Conservation (phyloP, 2,113 vertebrate species). For the Callocephalon fimbriatum region DNA sequence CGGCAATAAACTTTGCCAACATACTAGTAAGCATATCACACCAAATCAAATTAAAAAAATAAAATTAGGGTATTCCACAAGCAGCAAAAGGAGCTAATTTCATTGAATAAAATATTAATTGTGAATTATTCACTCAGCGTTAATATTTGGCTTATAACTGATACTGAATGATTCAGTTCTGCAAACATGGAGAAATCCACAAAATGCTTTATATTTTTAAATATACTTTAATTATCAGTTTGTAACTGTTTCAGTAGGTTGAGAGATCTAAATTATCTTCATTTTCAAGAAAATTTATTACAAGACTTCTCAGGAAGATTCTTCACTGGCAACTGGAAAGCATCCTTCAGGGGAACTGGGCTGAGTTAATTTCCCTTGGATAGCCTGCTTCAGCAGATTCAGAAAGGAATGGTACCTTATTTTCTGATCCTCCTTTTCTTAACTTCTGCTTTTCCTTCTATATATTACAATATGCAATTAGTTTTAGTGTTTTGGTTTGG, state of each 20-base stretch:
- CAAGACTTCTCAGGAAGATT: neutral
- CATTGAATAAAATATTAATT: neutral
- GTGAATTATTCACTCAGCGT: neutral
- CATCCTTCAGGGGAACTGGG: neutral
- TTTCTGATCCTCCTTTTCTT: neutral
- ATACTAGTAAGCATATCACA: neutral
- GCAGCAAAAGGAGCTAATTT: neutral
- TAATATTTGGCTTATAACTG: conserved; percentile 3
- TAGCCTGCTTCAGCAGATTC: neutral
- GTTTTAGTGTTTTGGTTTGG: neutral
- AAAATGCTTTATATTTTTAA: too few relatives aligned
- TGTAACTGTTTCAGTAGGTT: neutral
- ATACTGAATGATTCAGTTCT: conserved; percentile 17
- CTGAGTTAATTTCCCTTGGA: neutral
- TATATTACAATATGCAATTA: neutral
- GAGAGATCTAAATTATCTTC: neutral
- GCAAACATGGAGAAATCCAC: neutral
- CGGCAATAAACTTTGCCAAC: neutral
- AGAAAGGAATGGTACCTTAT: neutral
- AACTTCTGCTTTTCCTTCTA: neutral
- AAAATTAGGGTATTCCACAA: neutral
- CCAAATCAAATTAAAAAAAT: neutral
- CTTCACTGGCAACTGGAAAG: neutral
- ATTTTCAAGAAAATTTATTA: neutral
- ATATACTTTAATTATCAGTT: too few relatives aligned